A percentile compares a stretch with the other conserved stretches of the same genome.
phyloP scores from a whole-genome alignment of 2,797 vertebrate species.

The Lerista edwardsae region DNA sequence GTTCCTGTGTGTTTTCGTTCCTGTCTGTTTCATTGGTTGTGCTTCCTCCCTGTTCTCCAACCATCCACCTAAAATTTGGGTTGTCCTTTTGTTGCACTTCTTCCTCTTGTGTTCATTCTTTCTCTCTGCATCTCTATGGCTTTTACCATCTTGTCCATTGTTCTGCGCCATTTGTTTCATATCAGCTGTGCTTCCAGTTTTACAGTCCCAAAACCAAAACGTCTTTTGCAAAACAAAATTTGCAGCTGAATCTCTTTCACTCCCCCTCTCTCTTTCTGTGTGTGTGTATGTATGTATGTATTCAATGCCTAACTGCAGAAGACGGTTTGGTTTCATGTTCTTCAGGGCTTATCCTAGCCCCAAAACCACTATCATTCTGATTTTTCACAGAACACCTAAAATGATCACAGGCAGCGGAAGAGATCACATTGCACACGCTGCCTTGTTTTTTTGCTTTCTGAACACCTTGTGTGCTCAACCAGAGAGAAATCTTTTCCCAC shows the following conservation, averaged over 20 bases:
- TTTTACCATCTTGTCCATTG: conserved; percentile 79
- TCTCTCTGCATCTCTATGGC: conserved; percentile 70
- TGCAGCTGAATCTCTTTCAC: neutral
- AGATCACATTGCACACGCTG: neutral
- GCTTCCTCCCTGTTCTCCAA: conserved; percentile 43
- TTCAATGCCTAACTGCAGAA: too few species aligned
- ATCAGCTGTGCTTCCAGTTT: conserved; percentile 70
- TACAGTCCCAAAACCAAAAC: conserved; percentile 59
- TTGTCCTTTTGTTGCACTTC: conserved; percentile 32
- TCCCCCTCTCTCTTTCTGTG: too few species aligned
- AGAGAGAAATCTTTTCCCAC: too few species aligned
- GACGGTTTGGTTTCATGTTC: too few species aligned
- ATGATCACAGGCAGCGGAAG: neutral
- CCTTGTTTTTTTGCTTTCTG: too few species aligned
- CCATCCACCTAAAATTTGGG: conserved; percentile 10
- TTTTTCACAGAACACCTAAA: neutral
- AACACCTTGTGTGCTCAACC: too few species aligned
- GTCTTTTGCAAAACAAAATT: conserved; percentile 21
- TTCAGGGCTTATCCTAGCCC: too few species aligned
- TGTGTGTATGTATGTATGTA: neutral
- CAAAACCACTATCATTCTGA: neutral
- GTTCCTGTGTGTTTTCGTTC: conserved; percentile 84
- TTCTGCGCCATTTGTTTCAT: conserved; percentile 75
- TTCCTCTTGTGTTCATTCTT: conserved; percentile 66
- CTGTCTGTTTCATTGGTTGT: conserved; percentile 74